Percentiles rank a stretch among this genome's conserved stretches.
These are phyloP conservation scores for Carapus acus DNA, from an alignment of 2,797 vertebrate genomes.

Conservation along the genomic window DNA sequence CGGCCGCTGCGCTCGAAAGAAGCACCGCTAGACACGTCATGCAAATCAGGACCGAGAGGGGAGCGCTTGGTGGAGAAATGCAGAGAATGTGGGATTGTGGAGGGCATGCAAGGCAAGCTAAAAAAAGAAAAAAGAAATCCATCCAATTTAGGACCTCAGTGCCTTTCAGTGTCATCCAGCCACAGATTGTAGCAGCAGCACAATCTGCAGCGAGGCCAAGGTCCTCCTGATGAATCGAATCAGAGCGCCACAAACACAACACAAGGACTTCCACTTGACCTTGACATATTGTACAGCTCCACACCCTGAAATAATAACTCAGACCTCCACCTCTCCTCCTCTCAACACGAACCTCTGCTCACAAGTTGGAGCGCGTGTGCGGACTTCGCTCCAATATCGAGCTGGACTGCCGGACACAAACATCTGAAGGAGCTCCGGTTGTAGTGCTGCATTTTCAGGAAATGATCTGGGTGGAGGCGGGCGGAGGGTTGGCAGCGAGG, in stretches of 20 bases:
- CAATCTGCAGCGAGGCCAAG: conserved; percentile 21
- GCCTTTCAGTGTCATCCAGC: conserved; percentile 41
- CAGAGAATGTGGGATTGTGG: conserved; percentile 11
- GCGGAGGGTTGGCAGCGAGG: conserved; percentile 17
- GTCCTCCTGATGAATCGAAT: conserved; percentile 24
- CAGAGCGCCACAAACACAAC: conserved; percentile 29
- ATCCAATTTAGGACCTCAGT: conserved; percentile 41
- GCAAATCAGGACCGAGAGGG: conserved; percentile 10
- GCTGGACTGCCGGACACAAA: conserved; percentile 39
- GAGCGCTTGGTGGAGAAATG: conserved; percentile 1
- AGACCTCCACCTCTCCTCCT: conserved; percentile 6
- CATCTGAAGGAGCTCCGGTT: conserved; percentile 38
- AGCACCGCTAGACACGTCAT: conserved; percentile 16
- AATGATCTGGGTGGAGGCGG: conserved; percentile 19
- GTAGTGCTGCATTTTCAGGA: conserved; percentile 19
- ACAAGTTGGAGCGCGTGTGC: conserved; percentile 14
- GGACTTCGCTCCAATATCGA: conserved; percentile 32
- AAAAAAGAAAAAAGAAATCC: conserved; percentile 42
- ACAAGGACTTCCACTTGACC: conserved; percentile 34
- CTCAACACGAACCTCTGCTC: conserved; percentile 11
- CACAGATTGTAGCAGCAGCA: conserved; percentile 14
- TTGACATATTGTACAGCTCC: conserved; percentile 33
- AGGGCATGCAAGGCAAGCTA: conserved; percentile 22
- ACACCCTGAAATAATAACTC: conserved; percentile 30
- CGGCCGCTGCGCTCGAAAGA: conserved; percentile 15